A percentile compares a stretch with the other conserved stretches of the same genome.
phyloP scores from a whole-genome alignment of 2,888 invertebrate genomes.

The Drosophila mercatorum region DNA sequence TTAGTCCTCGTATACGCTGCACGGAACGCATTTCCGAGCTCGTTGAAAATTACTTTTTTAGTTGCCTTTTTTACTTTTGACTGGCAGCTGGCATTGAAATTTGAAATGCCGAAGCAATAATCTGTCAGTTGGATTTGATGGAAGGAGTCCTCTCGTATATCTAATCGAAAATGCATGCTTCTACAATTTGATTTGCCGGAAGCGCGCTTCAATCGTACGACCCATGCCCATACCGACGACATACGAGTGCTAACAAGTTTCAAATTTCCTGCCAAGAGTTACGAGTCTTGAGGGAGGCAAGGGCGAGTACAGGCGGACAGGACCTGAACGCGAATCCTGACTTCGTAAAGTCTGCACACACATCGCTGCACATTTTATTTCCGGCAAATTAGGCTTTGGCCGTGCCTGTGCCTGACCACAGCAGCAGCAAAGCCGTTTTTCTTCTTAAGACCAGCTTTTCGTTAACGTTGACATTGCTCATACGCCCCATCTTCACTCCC shows the following conservation, averaged over 20 bases:
- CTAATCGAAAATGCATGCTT: slow-evolving; percentile 51
- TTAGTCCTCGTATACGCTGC: neutral
- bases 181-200: slow-evolving; percentile 63
- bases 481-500: slow-evolving; percentile 37
- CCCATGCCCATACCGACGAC: slow-evolving; percentile 3
- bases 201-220: slow-evolving; percentile 31
- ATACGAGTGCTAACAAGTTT: slow-evolving; percentile 62
- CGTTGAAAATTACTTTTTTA: neutral
- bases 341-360: slow-evolving; percentile 61
- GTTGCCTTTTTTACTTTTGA: neutral
- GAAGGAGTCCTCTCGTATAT: neutral
- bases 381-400: slow-evolving; percentile 74
- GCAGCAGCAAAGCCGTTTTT: slow-evolving; percentile 34
- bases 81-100: slow-evolving; percentile 38
- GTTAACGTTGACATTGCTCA: slow-evolving; percentile 55
- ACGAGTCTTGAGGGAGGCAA: neutral
- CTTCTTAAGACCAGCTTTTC: slow-evolving; percentile 57
- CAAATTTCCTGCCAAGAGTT: slow-evolving; percentile 66
- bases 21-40: slow-evolving; percentile 15
- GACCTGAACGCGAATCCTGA: slow-evolving; percentile 47
- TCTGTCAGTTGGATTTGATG: slow-evolving; percentile 21
- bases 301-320: neutral
- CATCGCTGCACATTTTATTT: slow-evolving; percentile 79
- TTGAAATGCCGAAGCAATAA: slow-evolving; percentile 33
- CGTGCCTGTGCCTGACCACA: slow-evolving; percentile 3